Base-by-base conservation (phyloP, 2,113 vertebrate species). In the Bujurquina vittata region DNA sequence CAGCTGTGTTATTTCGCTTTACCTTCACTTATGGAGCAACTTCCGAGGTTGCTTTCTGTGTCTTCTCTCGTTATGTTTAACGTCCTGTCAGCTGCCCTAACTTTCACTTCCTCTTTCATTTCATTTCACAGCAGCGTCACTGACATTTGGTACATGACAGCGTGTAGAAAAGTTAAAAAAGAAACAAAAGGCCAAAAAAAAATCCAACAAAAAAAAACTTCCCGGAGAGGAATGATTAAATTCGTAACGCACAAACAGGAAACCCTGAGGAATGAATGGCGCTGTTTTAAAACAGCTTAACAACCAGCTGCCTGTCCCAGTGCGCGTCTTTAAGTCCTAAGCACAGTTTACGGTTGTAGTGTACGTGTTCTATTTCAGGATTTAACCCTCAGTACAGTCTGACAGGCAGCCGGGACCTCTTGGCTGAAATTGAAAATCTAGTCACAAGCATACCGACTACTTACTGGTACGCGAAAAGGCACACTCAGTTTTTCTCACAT, bases 61-160 rank as follows among this genome's bases (percentile, higher is more conserved):
- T 43, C 60, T 72, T 52, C 49, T 29, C 4, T 56, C 20, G 37
- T 69, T 23, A 23, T 0, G 35, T 14, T 80, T 73, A 12, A 17
- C 6, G 73, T 43, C 49, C 57, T 4, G 52, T 20, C 62, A 46
- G 62, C 77, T n/a, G 46, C 73, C 2, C 55, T 22, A 61, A 87
- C 49, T 89, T 91, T 93, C 83, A 91, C 93, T 94, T 94, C 91
- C 91, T 11, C 77, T 94, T 93, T 93, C 91, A 35, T 61, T 92
- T 90, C 85, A 62, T 37, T 56, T 76, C 43, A 26, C 1, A 4
- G 29, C 26, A 10, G 15, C 82, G 84, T 83, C 87, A 69, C 14
- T 23, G 3, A 3, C 60, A 1, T 1, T 18, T 56, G 14, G 1
- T 15, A 26, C 23, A 2, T 4, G 15, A 26, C 59, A 23, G 4